Evolutionary conservation across 2,888 invertebrate species (phyloP).

Genomic region (Macrosiphum euphorbiae): DNA sequence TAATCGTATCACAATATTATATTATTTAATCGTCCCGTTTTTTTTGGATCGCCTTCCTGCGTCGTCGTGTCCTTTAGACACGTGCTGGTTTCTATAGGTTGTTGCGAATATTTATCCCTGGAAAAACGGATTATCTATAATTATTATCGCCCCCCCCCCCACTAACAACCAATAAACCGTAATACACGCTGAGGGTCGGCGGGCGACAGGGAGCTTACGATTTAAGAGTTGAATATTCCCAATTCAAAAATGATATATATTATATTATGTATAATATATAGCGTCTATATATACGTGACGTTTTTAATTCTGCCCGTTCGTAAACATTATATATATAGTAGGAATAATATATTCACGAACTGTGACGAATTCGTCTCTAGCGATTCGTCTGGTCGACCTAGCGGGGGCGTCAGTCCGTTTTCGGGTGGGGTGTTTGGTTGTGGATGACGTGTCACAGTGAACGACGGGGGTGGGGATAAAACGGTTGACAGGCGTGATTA

Average conservation of each 20-base stretch:
- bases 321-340: neutral
- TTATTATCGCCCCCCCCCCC: neutral
- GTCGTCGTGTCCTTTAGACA: neutral
- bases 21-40: neutral
- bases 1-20: neutral
- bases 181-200: neutral
- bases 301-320: neutral
- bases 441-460: neutral
- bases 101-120: neutral
- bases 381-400: constrained; percentile 26
- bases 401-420: neutral
- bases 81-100: neutral
- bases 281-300: neutral
- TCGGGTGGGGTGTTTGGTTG: neutral
- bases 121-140: neutral
- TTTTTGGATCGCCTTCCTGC: neutral
- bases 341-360: constrained; percentile 19
- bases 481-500: neutral
- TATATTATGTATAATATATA: no score
- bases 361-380: constrained; percentile 45
- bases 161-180: neutral
- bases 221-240: neutral
- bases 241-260: neutral
- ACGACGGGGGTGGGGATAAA: neutral
- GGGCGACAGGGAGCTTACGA: neutral